Conservation (phyloP, 2,113 vertebrate genomes). For the Apaloderma vittatum region DNA sequence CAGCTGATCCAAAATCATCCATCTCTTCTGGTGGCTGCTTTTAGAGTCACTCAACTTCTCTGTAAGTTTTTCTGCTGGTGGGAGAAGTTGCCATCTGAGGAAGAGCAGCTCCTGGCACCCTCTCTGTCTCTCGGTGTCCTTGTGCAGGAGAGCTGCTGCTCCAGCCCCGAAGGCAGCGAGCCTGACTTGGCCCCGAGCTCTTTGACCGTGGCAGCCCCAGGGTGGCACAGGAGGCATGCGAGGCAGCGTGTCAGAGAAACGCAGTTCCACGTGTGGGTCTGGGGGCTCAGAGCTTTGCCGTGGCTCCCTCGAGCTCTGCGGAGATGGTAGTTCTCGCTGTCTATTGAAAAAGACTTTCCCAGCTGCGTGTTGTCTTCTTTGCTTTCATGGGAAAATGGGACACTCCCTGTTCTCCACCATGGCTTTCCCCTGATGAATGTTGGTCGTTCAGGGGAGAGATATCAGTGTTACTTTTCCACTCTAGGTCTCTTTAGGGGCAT, state of each 20-base stretch:
- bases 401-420: background rate
- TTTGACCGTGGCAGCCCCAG: fast-evolving
- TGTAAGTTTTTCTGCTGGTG: fast-evolving
- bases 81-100: background rate
- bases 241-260: background rate
- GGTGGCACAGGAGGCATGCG: background rate
- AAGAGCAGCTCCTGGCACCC: background rate
- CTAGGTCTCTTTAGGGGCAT: background rate
- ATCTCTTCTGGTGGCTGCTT: background rate
- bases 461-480: background rate
- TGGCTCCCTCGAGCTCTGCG: fast-evolving
- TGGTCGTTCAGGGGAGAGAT: background rate
- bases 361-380: fast-evolving
- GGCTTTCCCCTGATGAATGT: fast-evolving
- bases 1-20: fast-evolving
- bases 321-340: fast-evolving
- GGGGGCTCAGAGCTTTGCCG: fast-evolving
- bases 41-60: background rate
- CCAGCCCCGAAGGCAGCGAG: fast-evolving
- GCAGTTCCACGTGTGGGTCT: too few relatives aligned
- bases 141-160: fast-evolving
- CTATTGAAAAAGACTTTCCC: fast-evolving
- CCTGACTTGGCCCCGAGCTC: fast-evolving
- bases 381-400: fast-evolving
- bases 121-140: fast-evolving